Conservation (phyloP, 2,113 vertebrate genomes). For the Oplegnathus fasciatus region DNA sequence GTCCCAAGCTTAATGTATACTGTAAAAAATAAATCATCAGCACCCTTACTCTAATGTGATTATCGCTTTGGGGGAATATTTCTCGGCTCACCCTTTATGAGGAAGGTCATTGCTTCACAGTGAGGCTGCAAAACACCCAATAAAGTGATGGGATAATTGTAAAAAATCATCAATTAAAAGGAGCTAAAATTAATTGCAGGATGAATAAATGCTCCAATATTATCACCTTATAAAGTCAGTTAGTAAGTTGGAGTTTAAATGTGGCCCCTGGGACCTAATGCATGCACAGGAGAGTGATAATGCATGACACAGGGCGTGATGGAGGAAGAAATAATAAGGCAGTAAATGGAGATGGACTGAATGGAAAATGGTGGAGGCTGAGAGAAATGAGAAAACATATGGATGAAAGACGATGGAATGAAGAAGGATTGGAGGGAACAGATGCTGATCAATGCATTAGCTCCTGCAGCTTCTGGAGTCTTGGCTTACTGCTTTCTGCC, state of each 20-base stretch:
- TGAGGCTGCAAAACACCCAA: slow-evolving; percentile 27
- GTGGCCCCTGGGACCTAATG: background rate
- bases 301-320: background rate
- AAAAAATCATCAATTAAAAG: slow-evolving; percentile 49
- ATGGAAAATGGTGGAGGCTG: background rate
- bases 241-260: slow-evolving; percentile 24
- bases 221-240: slow-evolving; percentile 30
- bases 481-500: slow-evolving; percentile 54
- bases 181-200: slow-evolving; percentile 33
- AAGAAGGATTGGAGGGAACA: slow-evolving; percentile 49
- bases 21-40: slow-evolving; percentile 42
- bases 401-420: slow-evolving; percentile 32
- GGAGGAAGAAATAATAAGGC: background rate
- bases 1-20: slow-evolving; percentile 11
- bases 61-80: slow-evolving; percentile 42
- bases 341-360: background rate
- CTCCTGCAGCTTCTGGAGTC: slow-evolving; percentile 58
- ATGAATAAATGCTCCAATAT: slow-evolving; percentile 19
- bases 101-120: slow-evolving; percentile 43
- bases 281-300: background rate
- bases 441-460: slow-evolving; percentile 66
- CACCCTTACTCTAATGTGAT: slow-evolving; percentile 41
- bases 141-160: slow-evolving; percentile 41
- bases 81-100: slow-evolving; percentile 26
- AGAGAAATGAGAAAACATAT: slow-evolving; percentile 48